Conservation (phyloP, 2,888 invertebrate species). For the Chydorus sphaericus region DNA sequence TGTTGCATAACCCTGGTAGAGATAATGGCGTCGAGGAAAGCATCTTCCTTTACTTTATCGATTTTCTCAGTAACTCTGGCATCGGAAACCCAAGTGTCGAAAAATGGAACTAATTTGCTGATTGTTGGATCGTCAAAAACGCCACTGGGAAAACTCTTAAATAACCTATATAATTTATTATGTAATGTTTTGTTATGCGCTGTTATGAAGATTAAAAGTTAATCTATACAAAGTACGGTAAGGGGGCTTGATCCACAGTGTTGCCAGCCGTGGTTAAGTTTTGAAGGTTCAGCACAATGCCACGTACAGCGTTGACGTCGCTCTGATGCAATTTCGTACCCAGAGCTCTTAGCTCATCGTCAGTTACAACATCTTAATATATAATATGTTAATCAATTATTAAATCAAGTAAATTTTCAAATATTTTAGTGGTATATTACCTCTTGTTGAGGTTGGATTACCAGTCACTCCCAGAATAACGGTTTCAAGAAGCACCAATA, state of each 20-base stretch:
- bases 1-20: constrained; percentile 58
- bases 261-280: constrained; percentile 50
- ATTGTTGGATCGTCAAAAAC: constrained; percentile 39
- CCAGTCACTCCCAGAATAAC: too few relatives aligned
- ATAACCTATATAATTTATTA: constrained; percentile 38
- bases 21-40: constrained; percentile 61
- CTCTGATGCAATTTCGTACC: constrained; percentile 54
- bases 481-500: too few relatives aligned
- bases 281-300: constrained; percentile 54
- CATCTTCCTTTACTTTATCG: constrained; percentile 61
- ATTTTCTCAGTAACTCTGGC: constrained; percentile 56
- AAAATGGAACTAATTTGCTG: constrained; percentile 50
- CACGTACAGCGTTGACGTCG: constrained; percentile 53
- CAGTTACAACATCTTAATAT: too few relatives aligned
- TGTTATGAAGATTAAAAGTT: too few relatives aligned
- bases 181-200: neutral
- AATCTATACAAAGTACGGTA: constrained; percentile 40
- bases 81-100: constrained; percentile 73
- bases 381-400: too few relatives aligned
- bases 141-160: constrained; percentile 25
- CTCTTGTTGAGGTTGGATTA: too few relatives aligned
- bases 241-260: constrained; percentile 53
- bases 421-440: too few relatives aligned
- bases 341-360: constrained; percentile 43
- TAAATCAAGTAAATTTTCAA: too few relatives aligned